Percentiles rank a stretch among this genome's conserved stretches.
Conservation (phyloP, 2,888 invertebrate species). For the Yponomeuta plumbellus region DNA sequence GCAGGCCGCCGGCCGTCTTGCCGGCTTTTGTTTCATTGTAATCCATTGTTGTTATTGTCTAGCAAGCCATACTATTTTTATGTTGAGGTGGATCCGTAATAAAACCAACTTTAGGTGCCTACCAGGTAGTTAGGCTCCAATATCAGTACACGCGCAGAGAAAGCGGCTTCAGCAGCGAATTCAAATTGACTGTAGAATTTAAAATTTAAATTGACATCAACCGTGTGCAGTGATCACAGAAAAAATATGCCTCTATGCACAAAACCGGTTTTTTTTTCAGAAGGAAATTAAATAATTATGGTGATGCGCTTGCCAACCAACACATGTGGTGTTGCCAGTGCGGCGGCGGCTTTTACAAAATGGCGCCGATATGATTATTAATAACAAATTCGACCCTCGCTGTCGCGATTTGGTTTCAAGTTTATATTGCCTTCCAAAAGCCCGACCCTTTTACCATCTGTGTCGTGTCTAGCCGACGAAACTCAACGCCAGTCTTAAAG, state of each 20-base stretch:
- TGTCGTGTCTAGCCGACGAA: slow-evolving; percentile 43
- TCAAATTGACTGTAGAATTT: neutral
- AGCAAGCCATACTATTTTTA: neutral
- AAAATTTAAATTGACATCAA: too few species aligned
- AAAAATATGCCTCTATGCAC: slow-evolving; percentile 11
- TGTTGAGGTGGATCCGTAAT: neutral
- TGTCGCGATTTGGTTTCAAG: slow-evolving; percentile 55
- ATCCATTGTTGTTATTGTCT: slow-evolving; percentile 8
- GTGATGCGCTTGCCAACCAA: slow-evolving; percentile 1
- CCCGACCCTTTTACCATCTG: slow-evolving; percentile 58
- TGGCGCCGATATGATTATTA: slow-evolving; percentile 72
- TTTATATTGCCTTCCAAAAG: slow-evolving; percentile 52
- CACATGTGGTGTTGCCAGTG: slow-evolving; percentile 19
- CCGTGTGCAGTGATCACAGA: neutral
- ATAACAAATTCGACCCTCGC: slow-evolving; percentile 55
- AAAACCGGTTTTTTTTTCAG: slow-evolving; percentile 12
- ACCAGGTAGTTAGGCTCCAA: neutral
- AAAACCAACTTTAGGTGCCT: neutral
- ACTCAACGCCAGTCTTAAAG: neutral
- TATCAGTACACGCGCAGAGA: neutral
- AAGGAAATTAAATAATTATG: slow-evolving; percentile 23
- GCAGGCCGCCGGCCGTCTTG: neutral
- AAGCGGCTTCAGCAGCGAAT: neutral
- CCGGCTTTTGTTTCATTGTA: neutral
- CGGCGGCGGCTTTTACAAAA: slow-evolving; percentile 44